These are phyloP conservation scores for Helicolenus hilgendorfi DNA, from an alignment of 2,797 vertebrate genomes.

Conservation along the genomic window DNA sequence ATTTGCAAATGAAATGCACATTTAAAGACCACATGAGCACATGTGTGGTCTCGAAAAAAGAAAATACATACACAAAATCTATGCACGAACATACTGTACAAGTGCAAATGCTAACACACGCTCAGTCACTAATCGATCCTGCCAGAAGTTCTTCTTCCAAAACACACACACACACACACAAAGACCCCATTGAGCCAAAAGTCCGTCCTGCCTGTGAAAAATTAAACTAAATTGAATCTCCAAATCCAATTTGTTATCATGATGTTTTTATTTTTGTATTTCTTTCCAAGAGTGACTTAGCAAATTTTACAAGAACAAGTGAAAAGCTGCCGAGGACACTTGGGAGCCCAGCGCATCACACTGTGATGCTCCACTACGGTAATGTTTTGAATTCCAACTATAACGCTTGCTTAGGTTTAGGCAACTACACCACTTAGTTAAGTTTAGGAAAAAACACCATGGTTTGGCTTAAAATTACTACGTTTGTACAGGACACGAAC, in stretches of 20 bases:
- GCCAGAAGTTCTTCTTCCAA: background rate
- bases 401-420: no score
- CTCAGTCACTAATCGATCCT: background rate
- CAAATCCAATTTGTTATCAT: slow-evolving; percentile 61
- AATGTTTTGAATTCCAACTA: no score
- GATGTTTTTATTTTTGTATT: slow-evolving; percentile 32
- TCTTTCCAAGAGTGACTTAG: slow-evolving; percentile 21
- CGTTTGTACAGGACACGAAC: no score
- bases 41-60: background rate
- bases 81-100: background rate
- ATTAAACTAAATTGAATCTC: slow-evolving; percentile 63
- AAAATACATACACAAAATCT: background rate
- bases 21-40: background rate
- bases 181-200: slow-evolving; percentile 52
- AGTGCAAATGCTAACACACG: background rate
- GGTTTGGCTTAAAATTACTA: no score
- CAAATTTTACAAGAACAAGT: slow-evolving; percentile 40
- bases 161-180: slow-evolving; percentile 2
- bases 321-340: slow-evolving; percentile 2
- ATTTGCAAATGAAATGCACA: background rate
- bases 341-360: no score
- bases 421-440: no score
- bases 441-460: no score
- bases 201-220: slow-evolving; percentile 31
- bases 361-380: no score